phyloP scores from a whole-genome alignment of 2,113 vertebrate genomes.

The Hassar affinis region DNA sequence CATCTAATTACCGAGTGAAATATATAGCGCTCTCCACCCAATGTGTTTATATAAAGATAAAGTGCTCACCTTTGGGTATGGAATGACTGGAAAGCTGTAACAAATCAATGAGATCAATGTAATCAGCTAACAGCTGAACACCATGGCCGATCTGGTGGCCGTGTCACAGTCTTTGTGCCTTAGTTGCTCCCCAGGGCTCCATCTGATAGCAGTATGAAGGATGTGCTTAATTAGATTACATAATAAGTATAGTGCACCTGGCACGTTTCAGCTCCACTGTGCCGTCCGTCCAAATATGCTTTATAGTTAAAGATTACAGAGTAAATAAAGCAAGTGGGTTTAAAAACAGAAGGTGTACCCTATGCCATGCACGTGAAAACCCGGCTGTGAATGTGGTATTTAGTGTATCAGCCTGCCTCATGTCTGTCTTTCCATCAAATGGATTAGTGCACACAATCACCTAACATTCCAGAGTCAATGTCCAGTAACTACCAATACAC shows the following conservation, averaged over 20 bases:
- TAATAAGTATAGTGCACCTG: constrained; percentile 50
- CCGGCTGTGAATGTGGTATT: constrained; percentile 3
- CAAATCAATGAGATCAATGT: constrained; percentile 68
- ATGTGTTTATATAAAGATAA: constrained; percentile 67
- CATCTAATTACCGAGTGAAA: constrained; percentile 60
- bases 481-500: constrained; percentile 38
- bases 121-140: constrained; percentile 60
- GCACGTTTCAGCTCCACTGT: constrained; percentile 34
- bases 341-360: neutral
- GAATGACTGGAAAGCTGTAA: constrained; percentile 59
- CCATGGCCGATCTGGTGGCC: constrained; percentile 52
- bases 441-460: constrained; percentile 40
- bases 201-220: constrained; percentile 48
- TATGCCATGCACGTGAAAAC: neutral
- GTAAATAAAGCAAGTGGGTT: constrained; percentile 32
- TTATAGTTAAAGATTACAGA: constrained; percentile 26
- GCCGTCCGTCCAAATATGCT: constrained; percentile 28
- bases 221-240: constrained; percentile 62
- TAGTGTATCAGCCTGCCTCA: constrained; percentile 2
- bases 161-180: constrained; percentile 55
- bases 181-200: constrained; percentile 57
- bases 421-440: constrained; percentile 34
- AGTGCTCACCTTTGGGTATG: constrained; percentile 67
- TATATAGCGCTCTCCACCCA: constrained; percentile 57
- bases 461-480: constrained; percentile 35